phyloP scores from a whole-genome alignment of 2,888 invertebrate genomes.

The Colletes collaris region DNA sequence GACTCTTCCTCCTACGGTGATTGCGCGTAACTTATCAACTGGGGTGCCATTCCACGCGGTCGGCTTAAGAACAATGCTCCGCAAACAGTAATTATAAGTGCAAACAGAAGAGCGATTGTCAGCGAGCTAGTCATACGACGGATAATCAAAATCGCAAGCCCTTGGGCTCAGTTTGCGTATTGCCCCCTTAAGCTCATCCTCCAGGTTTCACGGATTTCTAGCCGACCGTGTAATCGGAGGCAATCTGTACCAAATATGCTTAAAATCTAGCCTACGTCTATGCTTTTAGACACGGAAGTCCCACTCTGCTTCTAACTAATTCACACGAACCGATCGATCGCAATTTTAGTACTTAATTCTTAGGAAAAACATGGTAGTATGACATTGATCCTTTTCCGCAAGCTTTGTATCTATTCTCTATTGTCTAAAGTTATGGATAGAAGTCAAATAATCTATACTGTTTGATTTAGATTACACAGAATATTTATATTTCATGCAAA shows the following conservation, averaged over 20 bases:
- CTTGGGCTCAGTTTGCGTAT: constrained; percentile 26
- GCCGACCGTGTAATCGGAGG: too few species aligned
- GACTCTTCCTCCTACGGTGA: constrained; percentile 23
- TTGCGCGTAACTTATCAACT: constrained; percentile 55
- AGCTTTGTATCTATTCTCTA: too few species aligned
- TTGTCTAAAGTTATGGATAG: too few species aligned
- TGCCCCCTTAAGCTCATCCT: constrained; percentile 5
- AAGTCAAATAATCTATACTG: too few species aligned
- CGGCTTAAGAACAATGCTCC: constrained; percentile 60
- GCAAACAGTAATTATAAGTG: constrained; percentile 68
- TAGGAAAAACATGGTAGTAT: too few species aligned
- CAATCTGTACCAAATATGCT: too few species aligned
- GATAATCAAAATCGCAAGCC: constrained; percentile 36
- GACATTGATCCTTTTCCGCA: too few species aligned
- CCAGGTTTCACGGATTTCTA: constrained; percentile 7
- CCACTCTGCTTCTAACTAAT: not conserved
- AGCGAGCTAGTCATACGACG: constrained; percentile 35
- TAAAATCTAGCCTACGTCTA: too few species aligned
- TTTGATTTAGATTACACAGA: too few species aligned
- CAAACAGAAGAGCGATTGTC: constrained; percentile 64
- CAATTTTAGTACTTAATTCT: too few species aligned
- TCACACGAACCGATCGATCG: too few species aligned
- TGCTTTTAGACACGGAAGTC: not conserved
- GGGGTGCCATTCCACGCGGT: constrained; percentile 43
- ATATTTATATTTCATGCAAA: too few species aligned